A percentile compares a stretch with the other conserved stretches of the same genome.
Evolutionary conservation across 2,113 vertebrate genomes (phyloP).

Genomic region (Octodon degus): DNA sequence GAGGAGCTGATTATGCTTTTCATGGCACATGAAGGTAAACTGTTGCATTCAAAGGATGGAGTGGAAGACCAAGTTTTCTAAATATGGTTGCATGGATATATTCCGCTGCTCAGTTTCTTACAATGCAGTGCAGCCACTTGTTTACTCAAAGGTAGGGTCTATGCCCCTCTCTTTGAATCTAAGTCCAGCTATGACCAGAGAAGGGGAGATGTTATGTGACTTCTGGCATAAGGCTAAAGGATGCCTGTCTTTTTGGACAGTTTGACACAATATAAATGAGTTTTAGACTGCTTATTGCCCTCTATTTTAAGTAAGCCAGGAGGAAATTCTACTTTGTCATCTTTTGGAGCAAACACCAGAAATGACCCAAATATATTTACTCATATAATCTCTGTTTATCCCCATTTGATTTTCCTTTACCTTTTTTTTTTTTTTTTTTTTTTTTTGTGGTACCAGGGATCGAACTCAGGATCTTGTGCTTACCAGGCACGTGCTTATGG

Average conservation of each 20-base stretch:
- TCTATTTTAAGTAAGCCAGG: not conserved
- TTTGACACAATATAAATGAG: not conserved
- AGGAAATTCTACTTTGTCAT: constrained; percentile 9
- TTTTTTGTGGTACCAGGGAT: no score
- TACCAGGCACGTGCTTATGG: no score
- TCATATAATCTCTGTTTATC: not conserved
- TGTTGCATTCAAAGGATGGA: not conserved
- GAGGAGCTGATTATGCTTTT: not conserved
- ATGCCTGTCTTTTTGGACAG: not conserved
- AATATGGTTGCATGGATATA: not conserved
- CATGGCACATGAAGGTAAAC: not conserved
- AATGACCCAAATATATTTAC: constrained; percentile 12
- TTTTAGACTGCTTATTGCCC: not conserved
- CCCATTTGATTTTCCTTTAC: not conserved
- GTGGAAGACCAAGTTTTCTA: not conserved
- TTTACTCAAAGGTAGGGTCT: not conserved
- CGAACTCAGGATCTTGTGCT: no score
- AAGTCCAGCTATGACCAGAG: not conserved
- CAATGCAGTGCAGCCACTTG: not conserved
- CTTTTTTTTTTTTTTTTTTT: no score
- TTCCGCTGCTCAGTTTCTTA: not conserved
- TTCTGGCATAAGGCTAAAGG: not conserved
- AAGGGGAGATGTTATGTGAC: not conserved
- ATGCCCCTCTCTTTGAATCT: not conserved
- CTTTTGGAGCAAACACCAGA: not conserved